Evolutionary conservation across 2,113 vertebrate genomes (phyloP).

Genomic region (Furnarius figulus): DNA sequence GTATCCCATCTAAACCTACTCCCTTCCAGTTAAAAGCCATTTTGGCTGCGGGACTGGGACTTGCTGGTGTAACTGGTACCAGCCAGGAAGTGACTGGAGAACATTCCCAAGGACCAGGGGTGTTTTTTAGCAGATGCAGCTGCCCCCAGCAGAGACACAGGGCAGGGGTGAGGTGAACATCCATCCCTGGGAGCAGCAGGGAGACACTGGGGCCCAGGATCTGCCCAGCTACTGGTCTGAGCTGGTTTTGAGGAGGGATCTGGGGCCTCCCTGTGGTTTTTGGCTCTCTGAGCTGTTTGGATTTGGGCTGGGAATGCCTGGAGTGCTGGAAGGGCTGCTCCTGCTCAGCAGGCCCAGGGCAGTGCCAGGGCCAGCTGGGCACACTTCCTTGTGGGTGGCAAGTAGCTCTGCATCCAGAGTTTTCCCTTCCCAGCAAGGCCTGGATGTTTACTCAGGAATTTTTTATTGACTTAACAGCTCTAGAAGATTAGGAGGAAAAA

Average conservation of each 20-base stretch:
- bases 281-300: not conserved
- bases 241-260: not conserved
- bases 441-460: not conserved
- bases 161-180: fast-evolving
- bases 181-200: not conserved
- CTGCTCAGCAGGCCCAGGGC: not conserved
- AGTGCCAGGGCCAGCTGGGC: not conserved
- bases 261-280: not conserved
- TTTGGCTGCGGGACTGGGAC: not conserved
- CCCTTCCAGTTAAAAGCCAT: not conserved
- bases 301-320: not conserved
- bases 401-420: not conserved
- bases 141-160: not conserved
- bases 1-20: not conserved
- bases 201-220: too few relatives aligned
- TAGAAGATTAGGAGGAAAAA: not conserved
- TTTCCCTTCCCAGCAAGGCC: not conserved
- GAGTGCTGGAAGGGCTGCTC: not conserved
- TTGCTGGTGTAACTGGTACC: not conserved
- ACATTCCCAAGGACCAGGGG: not conserved
- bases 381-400: not conserved
- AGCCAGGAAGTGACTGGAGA: not conserved
- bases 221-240: not conserved
- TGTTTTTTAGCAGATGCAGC: not conserved
- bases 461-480: not conserved